These are phyloP conservation scores for Conistra vaccinii DNA, from an alignment of 2,888 invertebrate species.

Conservation along the genomic window DNA sequence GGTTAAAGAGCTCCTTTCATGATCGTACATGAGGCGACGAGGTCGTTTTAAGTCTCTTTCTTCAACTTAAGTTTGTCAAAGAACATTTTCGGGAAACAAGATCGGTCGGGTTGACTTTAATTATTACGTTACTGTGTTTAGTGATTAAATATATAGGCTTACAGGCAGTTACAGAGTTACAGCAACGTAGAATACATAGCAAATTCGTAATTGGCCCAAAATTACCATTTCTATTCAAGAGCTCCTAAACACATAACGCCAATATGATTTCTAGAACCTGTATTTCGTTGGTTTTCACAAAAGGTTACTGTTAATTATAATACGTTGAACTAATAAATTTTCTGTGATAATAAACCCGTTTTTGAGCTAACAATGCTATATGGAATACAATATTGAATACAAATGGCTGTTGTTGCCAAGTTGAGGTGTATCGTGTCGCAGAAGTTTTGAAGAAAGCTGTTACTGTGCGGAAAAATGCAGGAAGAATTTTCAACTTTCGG, in stretches of 20 bases:
- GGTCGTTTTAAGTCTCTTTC: slow-evolving; percentile 27
- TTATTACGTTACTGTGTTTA: slow-evolving; percentile 37
- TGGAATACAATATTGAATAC: slow-evolving; percentile 40
- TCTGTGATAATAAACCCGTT: slow-evolving; percentile 45
- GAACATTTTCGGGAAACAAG: slow-evolving; percentile 13
- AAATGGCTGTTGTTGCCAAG: slow-evolving; percentile 47
- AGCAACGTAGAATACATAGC: slow-evolving; percentile 16
- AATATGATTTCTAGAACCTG: slow-evolving; percentile 16
- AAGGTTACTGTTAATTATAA: slow-evolving; percentile 3
- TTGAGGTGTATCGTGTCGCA: slow-evolving; percentile 15
- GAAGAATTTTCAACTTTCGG: slow-evolving; percentile 9
- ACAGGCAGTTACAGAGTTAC: neutral
- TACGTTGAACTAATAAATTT: slow-evolving; percentile 44
- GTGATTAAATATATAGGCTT: slow-evolving; percentile 37
- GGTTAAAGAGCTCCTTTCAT: slow-evolving; percentile 63
- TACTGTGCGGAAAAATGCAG: slow-evolving; percentile 7
- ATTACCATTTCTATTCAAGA: slow-evolving; percentile 30
- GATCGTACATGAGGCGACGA: slow-evolving; percentile 42
- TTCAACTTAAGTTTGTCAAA: slow-evolving; percentile 18
- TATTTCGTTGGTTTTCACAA: slow-evolving; percentile 31
- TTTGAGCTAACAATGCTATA: slow-evolving; percentile 45
- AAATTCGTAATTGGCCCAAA: slow-evolving; percentile 4
- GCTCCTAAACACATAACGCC: slow-evolving; percentile 1
- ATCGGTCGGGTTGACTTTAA: slow-evolving; percentile 13
- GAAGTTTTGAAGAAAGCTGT: slow-evolving; percentile 39